Evolutionary conservation across 2,113 vertebrate genomes (phyloP).

Genomic region (Lichenostomus cassidix): DNA sequence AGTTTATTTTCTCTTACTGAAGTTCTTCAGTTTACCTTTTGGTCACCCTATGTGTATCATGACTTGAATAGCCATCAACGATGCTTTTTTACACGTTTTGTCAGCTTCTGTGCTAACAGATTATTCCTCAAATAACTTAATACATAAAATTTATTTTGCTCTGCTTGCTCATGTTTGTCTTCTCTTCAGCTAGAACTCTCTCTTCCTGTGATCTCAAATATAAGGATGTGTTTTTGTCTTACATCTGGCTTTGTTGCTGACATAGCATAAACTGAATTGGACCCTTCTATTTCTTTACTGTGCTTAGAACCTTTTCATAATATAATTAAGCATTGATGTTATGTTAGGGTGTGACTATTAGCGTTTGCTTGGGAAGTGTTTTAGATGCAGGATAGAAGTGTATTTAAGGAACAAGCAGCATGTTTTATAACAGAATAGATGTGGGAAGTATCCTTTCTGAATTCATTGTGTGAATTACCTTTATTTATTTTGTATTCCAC

Average conservation of each 20-base stretch:
- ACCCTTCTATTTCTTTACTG: not conserved
- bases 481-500: not conserved
- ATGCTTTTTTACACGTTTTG: not conserved
- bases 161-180: not conserved
- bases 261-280: not conserved
- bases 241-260: not conserved
- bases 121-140: not conserved
- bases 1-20: not conserved
- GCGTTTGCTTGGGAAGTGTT: not conserved
- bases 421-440: not conserved
- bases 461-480: not conserved
- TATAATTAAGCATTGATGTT: not conserved
- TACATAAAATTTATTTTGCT: not conserved
- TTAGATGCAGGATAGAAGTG: not conserved
- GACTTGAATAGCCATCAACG: not conserved
- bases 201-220: not conserved
- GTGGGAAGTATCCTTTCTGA: not conserved
- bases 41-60: not conserved
- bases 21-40: not conserved
- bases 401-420: not conserved
- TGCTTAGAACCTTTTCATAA: not conserved
- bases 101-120: not conserved
- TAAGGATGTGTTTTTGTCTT: fast-evolving
- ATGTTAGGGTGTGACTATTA: not conserved
- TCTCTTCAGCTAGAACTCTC: not conserved